phyloP scores from a whole-genome alignment of 2,113 vertebrate genomes.

The Dolichotis patagonum region DNA sequence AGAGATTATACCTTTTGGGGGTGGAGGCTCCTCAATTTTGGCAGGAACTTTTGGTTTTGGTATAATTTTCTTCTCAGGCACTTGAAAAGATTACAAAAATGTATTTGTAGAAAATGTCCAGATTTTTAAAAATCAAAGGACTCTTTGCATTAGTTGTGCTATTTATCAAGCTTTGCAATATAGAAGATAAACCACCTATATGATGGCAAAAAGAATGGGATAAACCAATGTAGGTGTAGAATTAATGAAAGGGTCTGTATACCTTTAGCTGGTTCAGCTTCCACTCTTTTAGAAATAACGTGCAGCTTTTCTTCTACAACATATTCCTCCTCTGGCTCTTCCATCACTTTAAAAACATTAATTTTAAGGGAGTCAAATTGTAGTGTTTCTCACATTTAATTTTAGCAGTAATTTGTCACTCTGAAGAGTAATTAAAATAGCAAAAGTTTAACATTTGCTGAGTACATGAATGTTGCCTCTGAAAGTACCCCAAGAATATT shows the following conservation, averaged over 20 bases:
- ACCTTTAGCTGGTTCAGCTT: slow-evolving; percentile 86
- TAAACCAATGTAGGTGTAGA: not conserved
- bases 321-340: slow-evolving; percentile 87
- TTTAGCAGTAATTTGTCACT: slow-evolving; percentile 27
- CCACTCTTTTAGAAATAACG: slow-evolving; percentile 85
- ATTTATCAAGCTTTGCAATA: not conserved
- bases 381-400: slow-evolving; percentile 54
- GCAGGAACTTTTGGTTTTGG: slow-evolving; percentile 84
- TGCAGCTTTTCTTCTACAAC: slow-evolving; percentile 83
- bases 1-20: slow-evolving; percentile 79
- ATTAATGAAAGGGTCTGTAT: slow-evolving; percentile 57
- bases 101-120: slow-evolving; percentile 70
- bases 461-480: not conserved
- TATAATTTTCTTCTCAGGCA: slow-evolving; percentile 81
- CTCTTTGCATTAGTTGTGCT: slow-evolving; percentile 19
- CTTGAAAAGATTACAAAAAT: slow-evolving; percentile 87
- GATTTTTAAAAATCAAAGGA: slow-evolving; percentile 39
- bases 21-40: slow-evolving; percentile 72
- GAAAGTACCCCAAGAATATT: not conserved
- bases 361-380: slow-evolving; percentile 73
- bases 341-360: slow-evolving; percentile 86
- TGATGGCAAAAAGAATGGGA: not conserved
- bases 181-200: not conserved
- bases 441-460: slow-evolving; percentile 11
- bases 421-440: slow-evolving; percentile 53